Percentiles rank a stretch among this genome's conserved stretches.
Conservation (phyloP, 2,888 invertebrate genomes). For the Cheilosia pagana region DNA sequence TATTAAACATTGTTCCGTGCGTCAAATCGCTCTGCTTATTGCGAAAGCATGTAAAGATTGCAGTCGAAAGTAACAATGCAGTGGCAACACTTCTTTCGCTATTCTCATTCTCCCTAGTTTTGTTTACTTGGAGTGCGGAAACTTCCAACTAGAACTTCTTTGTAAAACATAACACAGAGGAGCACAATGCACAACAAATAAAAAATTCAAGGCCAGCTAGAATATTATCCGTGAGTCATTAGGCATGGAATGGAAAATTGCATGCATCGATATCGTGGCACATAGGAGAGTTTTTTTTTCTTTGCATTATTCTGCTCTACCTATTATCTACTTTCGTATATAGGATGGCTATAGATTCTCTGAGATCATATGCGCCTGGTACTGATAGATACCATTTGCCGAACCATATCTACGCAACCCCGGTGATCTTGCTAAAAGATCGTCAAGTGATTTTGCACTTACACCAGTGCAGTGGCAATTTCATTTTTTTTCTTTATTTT, state of each 20-base stretch:
- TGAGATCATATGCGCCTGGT: constrained; percentile 27
- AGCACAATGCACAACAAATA: not conserved
- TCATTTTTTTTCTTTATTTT: not conserved
- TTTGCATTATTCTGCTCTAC: not conserved
- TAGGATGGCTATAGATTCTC: constrained; percentile 32
- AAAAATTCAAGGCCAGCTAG: constrained; percentile 67
- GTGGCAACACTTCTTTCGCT: not conserved
- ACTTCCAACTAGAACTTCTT: constrained; percentile 37
- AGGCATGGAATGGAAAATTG: constrained; percentile 70
- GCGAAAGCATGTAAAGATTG: no score
- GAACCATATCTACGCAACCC: constrained; percentile 8
- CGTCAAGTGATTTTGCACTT: constrained; percentile 62
- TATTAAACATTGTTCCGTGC: no score
- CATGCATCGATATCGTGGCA: constrained; percentile 44
- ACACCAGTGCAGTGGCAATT: constrained; percentile 26
- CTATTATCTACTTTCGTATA: not conserved
- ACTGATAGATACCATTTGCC: constrained; percentile 67
- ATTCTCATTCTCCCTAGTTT: not conserved
- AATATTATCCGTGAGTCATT: constrained; percentile 68
- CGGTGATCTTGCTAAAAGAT: constrained; percentile 48
- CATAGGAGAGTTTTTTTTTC: constrained; percentile 35
- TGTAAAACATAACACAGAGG: constrained; percentile 13
- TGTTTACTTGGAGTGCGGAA: constrained; percentile 37
- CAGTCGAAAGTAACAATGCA: not conserved
- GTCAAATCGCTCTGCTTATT: no score